Conservation (phyloP, 2,797 vertebrate genomes). For the Anguilla marmorata region DNA sequence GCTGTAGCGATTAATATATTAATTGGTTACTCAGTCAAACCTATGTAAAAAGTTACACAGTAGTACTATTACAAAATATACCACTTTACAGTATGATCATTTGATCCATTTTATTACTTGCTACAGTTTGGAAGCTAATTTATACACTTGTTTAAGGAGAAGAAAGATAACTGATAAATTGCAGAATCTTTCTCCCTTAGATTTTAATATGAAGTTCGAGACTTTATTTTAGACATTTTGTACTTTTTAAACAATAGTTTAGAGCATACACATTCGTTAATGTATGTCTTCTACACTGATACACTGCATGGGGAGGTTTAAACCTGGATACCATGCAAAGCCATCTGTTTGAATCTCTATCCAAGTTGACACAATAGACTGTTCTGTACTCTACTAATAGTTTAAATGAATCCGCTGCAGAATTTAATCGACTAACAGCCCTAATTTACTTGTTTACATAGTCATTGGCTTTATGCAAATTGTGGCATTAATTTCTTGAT, state of each 20-base stretch:
- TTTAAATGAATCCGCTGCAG: not conserved
- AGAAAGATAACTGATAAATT: not conserved
- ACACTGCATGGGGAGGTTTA: not conserved
- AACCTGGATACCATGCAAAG: not conserved
- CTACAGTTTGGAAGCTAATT: not conserved
- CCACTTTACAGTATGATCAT: not conserved
- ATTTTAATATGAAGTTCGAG: not conserved
- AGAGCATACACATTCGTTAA: not conserved
- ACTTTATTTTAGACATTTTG: not conserved
- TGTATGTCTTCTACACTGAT: not conserved
- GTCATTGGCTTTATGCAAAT: constrained; percentile 21
- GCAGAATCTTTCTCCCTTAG: not conserved
- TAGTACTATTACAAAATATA: not conserved
- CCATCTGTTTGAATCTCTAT: not conserved
- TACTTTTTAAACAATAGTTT: not conserved
- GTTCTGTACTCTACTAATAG: not conserved
- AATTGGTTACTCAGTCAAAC: not conserved
- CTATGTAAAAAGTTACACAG: not conserved
- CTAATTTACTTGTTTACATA: constrained; percentile 33
- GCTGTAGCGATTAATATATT: constrained; percentile 52
- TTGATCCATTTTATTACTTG: not conserved
- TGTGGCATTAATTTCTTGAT: not conserved
- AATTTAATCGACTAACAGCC: constrained; percentile 45
- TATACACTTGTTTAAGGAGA: not conserved
- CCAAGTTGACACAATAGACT: not conserved